Evolutionary conservation across 2,888 invertebrate species (phyloP), one percentile per base, ranked within the genome.

Genomic region (Eurytoma californica): DNA sequence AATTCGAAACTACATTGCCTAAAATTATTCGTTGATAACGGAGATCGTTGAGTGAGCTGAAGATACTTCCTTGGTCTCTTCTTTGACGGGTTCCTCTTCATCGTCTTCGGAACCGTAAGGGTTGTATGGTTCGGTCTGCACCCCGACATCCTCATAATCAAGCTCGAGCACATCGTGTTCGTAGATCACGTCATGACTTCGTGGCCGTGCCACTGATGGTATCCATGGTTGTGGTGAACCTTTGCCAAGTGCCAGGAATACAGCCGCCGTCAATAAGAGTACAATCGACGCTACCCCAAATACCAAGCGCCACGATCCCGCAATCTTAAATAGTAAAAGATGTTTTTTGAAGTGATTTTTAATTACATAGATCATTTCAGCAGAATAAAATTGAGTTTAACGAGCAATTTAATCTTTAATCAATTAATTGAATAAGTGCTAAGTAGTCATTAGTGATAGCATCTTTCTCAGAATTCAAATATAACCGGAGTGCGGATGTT

Each of bases 221-320:
- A 90, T 93, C 93, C 93, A 93, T 24, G 92, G 92, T 83, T 93
- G 93, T 0, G 92, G 91, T 4, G 92, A 92, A 3, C 93, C 93
- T 82, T 92, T 92, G 9, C 93, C 93, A 78, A 92, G 91, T 0
- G 91, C 91, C 88, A 93, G 89, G 85, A 93, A 93, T 66, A 93
- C 91, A 0, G 91, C 90, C 1, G 92, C 92, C 3, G 92, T 92
- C n/a, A 91, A 89, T 7, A 92, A 84, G n/a, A 93, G 85, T 14
- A 93, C 92, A 0, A 91, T 91, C 1, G 92, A 92, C 1, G 93
- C 92, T 4, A 92, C 92, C 0, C 93, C 93, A 83, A 93, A 93
- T 3, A 93, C 92, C 20, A 93, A 84, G 24, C 92, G 88, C 93
- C 93, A 93, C 84, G 92, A 92, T 13, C 92, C 92, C 68, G 92